These are phyloP conservation scores for Aphelenchoides bicaudatus DNA, from an alignment of 2,888 invertebrate genomes.

Conservation along the genomic window DNA sequence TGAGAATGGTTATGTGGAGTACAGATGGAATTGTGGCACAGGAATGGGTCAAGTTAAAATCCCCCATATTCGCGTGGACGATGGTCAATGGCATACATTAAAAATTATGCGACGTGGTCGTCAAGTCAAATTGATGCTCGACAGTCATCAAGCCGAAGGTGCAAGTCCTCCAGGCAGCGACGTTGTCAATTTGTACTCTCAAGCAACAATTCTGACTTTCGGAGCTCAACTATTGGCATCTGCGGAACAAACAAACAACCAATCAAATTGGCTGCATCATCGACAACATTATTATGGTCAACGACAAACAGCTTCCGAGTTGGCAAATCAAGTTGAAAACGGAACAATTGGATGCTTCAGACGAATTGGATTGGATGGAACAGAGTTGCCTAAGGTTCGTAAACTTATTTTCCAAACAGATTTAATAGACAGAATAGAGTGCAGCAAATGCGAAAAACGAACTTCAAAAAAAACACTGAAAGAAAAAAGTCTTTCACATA, in stretches of 20 bases:
- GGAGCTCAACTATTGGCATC: slow-evolving; percentile 33
- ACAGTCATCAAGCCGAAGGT: slow-evolving; percentile 53
- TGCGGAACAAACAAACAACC: neutral
- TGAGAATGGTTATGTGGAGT: slow-evolving; percentile 79
- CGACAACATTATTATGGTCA: slow-evolving; percentile 20
- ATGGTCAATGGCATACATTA: slow-evolving; percentile 78
- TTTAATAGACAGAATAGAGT: too few species aligned
- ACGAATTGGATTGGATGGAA: slow-evolving; percentile 75
- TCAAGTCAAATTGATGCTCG: slow-evolving; percentile 61
- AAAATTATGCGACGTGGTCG: slow-evolving; percentile 73
- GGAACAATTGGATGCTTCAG: slow-evolving; percentile 90
- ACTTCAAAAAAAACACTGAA: too few species aligned
- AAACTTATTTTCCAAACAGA: too few species aligned
- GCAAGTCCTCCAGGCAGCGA: slow-evolving; percentile 75
- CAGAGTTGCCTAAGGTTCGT: slow-evolving; percentile 72
- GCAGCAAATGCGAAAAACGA: too few species aligned
- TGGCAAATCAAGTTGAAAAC: slow-evolving; percentile 72
- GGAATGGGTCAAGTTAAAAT: slow-evolving; percentile 73
- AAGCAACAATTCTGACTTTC: slow-evolving; percentile 33
- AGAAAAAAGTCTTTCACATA: too few species aligned
- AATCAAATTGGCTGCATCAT: slow-evolving; percentile 15
- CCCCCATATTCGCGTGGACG: slow-evolving; percentile 64
- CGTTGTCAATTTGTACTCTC: slow-evolving; percentile 76
- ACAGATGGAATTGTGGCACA: slow-evolving; percentile 85
- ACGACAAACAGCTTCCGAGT: slow-evolving; percentile 69